phyloP scores from a whole-genome alignment of 2,888 invertebrate species.

The Nephrotoma guestfalica region DNA sequence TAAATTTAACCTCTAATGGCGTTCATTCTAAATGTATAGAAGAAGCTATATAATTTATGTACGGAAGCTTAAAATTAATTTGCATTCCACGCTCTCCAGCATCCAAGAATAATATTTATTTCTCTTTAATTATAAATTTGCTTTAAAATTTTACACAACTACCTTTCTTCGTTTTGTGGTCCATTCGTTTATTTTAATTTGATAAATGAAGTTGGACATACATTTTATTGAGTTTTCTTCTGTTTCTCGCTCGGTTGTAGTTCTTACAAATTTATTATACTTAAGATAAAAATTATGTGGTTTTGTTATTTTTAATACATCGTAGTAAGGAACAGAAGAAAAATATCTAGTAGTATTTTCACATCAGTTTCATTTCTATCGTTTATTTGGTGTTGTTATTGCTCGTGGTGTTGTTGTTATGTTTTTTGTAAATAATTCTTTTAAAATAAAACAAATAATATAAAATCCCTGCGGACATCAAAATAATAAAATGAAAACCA shows the following conservation, averaged over 20 bases:
- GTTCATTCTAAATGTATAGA: neutral
- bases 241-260: neutral
- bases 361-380: neutral
- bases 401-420: neutral
- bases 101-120: neutral
- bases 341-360: neutral
- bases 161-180: neutral
- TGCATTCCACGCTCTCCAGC: neutral
- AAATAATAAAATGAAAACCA: neutral
- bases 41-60: neutral
- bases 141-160: neutral
- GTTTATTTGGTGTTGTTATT: neutral
- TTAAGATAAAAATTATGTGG: neutral
- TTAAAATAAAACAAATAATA: neutral
- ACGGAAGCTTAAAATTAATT: neutral
- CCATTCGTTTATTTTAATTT: neutral
- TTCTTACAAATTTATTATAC: neutral
- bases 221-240: neutral
- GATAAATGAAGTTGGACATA: neutral
- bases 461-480: neutral
- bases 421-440: neutral
- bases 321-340: neutral
- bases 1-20: neutral
- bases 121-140: neutral
- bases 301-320: neutral